Percentiles rank a stretch among this genome's conserved stretches.
Conservation (phyloP, 2,888 invertebrate genomes). For the Sarcophaga subvicina region DNA sequence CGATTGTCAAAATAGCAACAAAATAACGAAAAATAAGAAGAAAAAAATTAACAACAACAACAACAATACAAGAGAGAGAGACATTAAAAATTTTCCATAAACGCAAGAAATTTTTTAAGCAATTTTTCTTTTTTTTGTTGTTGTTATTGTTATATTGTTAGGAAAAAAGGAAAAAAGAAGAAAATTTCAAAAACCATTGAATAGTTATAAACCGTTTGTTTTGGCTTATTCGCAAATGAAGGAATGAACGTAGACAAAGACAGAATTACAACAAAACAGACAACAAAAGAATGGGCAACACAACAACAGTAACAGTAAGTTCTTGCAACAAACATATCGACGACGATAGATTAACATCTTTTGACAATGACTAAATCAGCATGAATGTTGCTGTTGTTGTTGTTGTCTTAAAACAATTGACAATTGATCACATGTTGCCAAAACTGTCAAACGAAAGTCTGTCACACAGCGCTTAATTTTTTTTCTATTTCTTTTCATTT, state of each 20-base stretch:
- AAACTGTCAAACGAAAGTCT: slow-evolving; percentile 61
- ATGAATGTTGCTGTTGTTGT: slow-evolving; percentile 43
- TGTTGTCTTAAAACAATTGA: slow-evolving; percentile 50
- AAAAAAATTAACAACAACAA: slow-evolving; percentile 23
- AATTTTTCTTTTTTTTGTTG: background rate
- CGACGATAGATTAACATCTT: slow-evolving; percentile 60
- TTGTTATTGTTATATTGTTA: background rate
- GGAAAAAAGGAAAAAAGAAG: no score
- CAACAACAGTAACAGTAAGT: slow-evolving; percentile 9
- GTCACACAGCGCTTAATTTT: slow-evolving; percentile 18
- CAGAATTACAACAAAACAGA: slow-evolving; percentile 24
- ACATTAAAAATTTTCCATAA: slow-evolving; percentile 65
- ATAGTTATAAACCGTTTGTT: background rate
- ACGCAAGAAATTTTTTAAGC: slow-evolving; percentile 57
- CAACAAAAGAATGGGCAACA: background rate
- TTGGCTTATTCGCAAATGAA: slow-evolving; percentile 43
- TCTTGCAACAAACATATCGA: slow-evolving; percentile 4
- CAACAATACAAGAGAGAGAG: slow-evolving; percentile 1
- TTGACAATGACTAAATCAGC: slow-evolving; percentile 69
- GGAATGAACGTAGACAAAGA: background rate
- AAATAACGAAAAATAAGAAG: slow-evolving; percentile 62
- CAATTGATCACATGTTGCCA: slow-evolving; percentile 66
- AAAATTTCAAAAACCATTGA: slow-evolving; percentile 1
- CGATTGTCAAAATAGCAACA: slow-evolving; percentile 31
- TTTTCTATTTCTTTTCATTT: background rate